Percentiles rank a stretch among this genome's conserved stretches.
Evolutionary conservation across 1,140 invertebrate species (phyloP).

Genomic region (Rhopalosiphum maidis): DNA sequence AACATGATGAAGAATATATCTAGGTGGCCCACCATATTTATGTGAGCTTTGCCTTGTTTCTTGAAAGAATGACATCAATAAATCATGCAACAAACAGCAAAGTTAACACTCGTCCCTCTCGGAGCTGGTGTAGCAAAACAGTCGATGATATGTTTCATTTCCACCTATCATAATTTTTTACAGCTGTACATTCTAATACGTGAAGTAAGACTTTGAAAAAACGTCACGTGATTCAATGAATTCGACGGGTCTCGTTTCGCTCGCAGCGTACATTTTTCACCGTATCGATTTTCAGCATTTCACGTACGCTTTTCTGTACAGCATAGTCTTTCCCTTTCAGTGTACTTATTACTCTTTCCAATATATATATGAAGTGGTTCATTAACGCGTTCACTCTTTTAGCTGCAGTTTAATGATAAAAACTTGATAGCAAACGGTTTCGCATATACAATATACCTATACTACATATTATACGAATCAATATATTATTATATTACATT

Average conservation of each 20-base stretch:
- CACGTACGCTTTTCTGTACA: too few species aligned
- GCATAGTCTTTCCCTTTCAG: not conserved
- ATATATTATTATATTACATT: too few species aligned
- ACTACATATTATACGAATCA: too few species aligned
- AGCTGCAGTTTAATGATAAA: not conserved
- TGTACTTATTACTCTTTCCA: not conserved
- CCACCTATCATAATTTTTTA: not conserved
- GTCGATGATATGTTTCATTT: not conserved
- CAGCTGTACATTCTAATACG: not conserved
- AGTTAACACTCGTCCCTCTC: not conserved
- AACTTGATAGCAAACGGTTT: not conserved
- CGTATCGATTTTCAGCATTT: not conserved
- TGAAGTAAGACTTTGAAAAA: not conserved
- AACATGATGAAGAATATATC: not conserved
- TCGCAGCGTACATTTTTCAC: not conserved
- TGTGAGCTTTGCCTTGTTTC: not conserved
- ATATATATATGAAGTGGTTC: not conserved
- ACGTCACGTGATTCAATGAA: not conserved
- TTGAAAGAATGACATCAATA: not conserved
- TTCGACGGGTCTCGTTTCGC: not conserved
- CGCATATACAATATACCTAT: too few species aligned
- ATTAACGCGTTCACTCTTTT: not conserved
- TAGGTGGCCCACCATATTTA: too few species aligned
- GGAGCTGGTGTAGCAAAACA: not conserved
- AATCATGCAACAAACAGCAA: not conserved